phyloP scores from a whole-genome alignment of 2,113 vertebrate species.

The Oenanthe oenanthe region DNA sequence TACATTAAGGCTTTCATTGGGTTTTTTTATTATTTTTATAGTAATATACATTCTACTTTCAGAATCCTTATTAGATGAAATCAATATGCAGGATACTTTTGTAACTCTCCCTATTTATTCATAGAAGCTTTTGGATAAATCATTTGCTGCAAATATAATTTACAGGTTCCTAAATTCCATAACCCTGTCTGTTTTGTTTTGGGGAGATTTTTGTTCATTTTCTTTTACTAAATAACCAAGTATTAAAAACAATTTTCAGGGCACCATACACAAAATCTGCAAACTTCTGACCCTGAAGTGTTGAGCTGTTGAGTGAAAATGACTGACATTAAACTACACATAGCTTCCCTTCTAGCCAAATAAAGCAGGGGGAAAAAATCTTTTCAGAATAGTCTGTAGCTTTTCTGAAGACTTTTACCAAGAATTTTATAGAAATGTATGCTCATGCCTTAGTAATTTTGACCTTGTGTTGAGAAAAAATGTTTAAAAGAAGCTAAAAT shows the following conservation, averaged over 20 bases:
- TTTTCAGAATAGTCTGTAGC: not conserved
- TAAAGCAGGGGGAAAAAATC: not conserved
- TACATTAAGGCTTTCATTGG: not conserved
- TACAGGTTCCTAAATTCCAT: not conserved
- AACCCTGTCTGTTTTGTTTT: not conserved
- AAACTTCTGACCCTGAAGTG: not conserved
- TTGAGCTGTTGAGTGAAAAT: not conserved
- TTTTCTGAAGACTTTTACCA: not conserved
- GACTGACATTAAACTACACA: not conserved
- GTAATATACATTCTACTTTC: not conserved
- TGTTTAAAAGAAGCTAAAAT: not conserved
- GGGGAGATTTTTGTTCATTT: fast-evolving
- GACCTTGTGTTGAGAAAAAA: not conserved
- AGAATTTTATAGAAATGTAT: not conserved
- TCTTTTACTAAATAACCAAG: not conserved
- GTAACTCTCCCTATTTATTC: not conserved
- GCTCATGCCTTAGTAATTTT: not conserved
- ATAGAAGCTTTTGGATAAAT: not conserved
- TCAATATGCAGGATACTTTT: not conserved
- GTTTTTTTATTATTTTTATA: not conserved
- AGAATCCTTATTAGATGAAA: not conserved
- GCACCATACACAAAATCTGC: not conserved
- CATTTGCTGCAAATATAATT: not conserved
- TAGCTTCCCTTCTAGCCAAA: not conserved
- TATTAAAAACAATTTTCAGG: not conserved